Conservation (phyloP, 2,888 invertebrate genomes). For the Uropetala carovei region DNA sequence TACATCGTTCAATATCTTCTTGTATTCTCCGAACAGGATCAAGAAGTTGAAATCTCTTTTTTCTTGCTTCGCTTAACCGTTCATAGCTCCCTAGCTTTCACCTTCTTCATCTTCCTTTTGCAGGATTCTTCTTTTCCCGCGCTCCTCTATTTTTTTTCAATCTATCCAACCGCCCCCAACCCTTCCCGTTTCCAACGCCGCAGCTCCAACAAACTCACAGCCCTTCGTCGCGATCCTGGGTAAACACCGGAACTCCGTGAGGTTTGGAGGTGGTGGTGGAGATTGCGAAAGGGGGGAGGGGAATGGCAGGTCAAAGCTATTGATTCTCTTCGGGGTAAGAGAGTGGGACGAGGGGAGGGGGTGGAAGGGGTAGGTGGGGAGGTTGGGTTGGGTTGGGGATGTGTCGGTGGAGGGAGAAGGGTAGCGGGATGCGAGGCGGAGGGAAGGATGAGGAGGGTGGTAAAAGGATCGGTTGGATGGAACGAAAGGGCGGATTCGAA, state of each 20-base stretch:
- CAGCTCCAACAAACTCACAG: neutral
- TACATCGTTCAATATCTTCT: neutral
- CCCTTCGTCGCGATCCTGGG: conserved; percentile 32
- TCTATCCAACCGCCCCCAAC: neutral
- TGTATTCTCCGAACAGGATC: neutral
- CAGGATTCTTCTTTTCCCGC: neutral
- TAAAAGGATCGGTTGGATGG: neutral
- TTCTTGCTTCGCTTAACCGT: neutral
- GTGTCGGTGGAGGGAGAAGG: neutral
- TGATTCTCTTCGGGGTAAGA: no score
- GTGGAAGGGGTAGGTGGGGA: neutral
- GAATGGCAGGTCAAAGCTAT: no score
- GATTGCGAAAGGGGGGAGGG: neutral
- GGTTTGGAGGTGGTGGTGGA: neutral
- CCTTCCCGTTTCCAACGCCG: neutral
- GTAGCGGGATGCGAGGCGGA: neutral
- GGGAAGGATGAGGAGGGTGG: neutral
- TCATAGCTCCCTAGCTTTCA: neutral
- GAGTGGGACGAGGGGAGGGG: neutral
- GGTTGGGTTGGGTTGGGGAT: neutral
- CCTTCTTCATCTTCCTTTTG: no score
- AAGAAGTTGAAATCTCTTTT: neutral
- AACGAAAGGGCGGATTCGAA: conserved; percentile 26
- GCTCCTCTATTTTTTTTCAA: neutral
- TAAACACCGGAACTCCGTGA: neutral